Base-by-base conservation (phyloP, 2,888 invertebrate genomes). In the Cantharis lateralis region DNA sequence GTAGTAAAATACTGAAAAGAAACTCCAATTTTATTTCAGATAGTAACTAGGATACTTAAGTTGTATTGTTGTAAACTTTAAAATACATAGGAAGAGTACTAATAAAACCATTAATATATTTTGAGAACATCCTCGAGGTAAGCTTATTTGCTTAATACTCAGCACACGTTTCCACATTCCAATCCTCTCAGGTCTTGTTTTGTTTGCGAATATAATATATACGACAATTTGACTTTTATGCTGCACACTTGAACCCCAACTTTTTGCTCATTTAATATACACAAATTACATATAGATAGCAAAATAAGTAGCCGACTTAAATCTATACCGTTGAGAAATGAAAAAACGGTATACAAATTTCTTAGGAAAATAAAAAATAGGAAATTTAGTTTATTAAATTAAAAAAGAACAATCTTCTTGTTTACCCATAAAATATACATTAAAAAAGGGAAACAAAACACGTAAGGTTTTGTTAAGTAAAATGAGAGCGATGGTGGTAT, bases 161-260 rank as follows among this genome's bases (percentile, higher is more conserved):
- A 15, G 62, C 20, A 20, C 74, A 64, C 74, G 74, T 70, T 61
- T 32, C 18, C 15, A 63, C 70, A 74, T 74, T 74, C 74, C 74
- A 74, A 74, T 74, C 74, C 74, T 74, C 74, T 28, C 70, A 70
- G 74, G 74, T 70, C 70, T 32, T 74, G 74, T 74, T 74, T 74
- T 74, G 74, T 74, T 74, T 69, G 70, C 15, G 69, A 70, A 63
- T 63, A 63, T 18, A 63, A 74, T 70, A 68, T 70, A 64, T 70
- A 70, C 74, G 70, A 74, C 74, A 74, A 74, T 74, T 70, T 70
- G 70, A 70, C 70, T 70, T 74, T 74, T 74, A 74, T 61, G 74
- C 69, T 62, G 70, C 64, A 70, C 63, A 48, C 48, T 69, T 74
- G 74, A 70, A 70, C 70, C 70, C 70, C 70, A 64, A 32, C 61